Percentiles rank a stretch among this genome's conserved stretches.
Evolutionary conservation across 2,888 invertebrate genomes (phyloP).

Genomic region (Diloba caeruleocephala): DNA sequence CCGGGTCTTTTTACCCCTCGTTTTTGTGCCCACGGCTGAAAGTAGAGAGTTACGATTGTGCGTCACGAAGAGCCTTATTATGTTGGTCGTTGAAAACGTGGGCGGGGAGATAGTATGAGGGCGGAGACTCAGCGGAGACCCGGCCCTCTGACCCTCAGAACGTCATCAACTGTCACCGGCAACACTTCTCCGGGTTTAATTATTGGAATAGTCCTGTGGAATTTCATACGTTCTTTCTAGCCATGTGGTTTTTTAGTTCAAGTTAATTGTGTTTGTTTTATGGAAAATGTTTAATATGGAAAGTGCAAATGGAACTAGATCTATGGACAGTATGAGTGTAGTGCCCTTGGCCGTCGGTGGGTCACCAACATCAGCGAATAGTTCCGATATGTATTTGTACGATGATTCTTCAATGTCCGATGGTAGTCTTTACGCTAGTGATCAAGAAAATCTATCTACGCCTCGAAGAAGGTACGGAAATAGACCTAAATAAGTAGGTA

Average conservation of each 20-base stretch:
- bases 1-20: slow-evolving; percentile 8
- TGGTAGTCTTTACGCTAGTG: slow-evolving; percentile 93
- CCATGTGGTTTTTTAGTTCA: slow-evolving; percentile 21
- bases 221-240: background rate
- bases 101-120: slow-evolving; percentile 48
- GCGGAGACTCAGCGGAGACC: slow-evolving; percentile 57
- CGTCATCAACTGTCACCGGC: slow-evolving; percentile 28
- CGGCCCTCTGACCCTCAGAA: slow-evolving; percentile 52
- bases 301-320: slow-evolving; percentile 57
- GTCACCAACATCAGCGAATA: slow-evolving; percentile 85
- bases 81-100: slow-evolving; percentile 28
- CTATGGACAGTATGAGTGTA: slow-evolving; percentile 57
- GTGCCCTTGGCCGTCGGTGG: slow-evolving; percentile 60
- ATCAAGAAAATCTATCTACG: slow-evolving; percentile 93
- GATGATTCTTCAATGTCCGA: slow-evolving; percentile 89
- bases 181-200: slow-evolving; percentile 16
- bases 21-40: background rate
- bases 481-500: slow-evolving; percentile 8
- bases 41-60: background rate
- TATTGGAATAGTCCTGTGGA: background rate
- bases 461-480: slow-evolving; percentile 90
- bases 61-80: slow-evolving; percentile 8
- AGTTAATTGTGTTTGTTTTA: slow-evolving; percentile 1
- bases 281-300: slow-evolving; percentile 68
- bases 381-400: slow-evolving; percentile 92